Percentiles rank a stretch among this genome's conserved stretches.
These are phyloP conservation scores for Sebastes glaucus DNA, from an alignment of 2,797 vertebrate species.

Conservation along the genomic window DNA sequence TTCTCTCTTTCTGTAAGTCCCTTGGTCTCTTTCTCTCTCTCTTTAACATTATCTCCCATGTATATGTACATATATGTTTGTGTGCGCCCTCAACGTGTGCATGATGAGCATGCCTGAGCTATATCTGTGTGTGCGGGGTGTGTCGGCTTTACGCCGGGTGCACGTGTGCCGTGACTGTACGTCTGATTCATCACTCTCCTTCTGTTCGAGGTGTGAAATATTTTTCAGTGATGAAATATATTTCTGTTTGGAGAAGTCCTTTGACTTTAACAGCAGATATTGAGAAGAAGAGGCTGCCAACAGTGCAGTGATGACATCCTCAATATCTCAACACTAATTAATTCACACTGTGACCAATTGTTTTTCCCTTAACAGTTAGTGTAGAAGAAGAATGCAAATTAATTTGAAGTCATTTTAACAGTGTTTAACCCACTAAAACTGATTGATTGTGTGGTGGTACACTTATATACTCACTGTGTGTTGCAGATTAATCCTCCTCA, in stretches of 20 bases:
- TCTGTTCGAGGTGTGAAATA: constrained; percentile 55
- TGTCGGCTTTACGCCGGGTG: constrained; percentile 8
- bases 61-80: constrained; percentile 8
- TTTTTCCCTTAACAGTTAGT: constrained; percentile 29
- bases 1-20: constrained; percentile 82
- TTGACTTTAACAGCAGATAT: constrained; percentile 44
- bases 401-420: constrained; percentile 23
- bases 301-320: constrained; percentile 22
- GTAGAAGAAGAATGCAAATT: constrained; percentile 43
- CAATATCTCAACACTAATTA: constrained; percentile 49
- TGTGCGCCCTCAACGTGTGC: constrained; percentile 1
- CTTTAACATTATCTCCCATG: constrained; percentile 13
- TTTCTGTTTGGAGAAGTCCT: constrained; percentile 46
- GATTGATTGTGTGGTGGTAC: neutral
- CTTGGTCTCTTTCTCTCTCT: constrained; percentile 57
- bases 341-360: constrained; percentile 18
- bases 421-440: constrained; percentile 23
- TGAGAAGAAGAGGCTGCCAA: constrained; percentile 36
- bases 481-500: neutral
- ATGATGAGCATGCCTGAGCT: constrained; percentile 42
- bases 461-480: neutral
- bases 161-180: constrained; percentile 20
- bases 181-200: constrained; percentile 46
- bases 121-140: neutral
- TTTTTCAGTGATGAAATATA: constrained; percentile 56